phyloP scores from a whole-genome alignment of 2,113 vertebrate species.

The Chloropsis cyanopogon region DNA sequence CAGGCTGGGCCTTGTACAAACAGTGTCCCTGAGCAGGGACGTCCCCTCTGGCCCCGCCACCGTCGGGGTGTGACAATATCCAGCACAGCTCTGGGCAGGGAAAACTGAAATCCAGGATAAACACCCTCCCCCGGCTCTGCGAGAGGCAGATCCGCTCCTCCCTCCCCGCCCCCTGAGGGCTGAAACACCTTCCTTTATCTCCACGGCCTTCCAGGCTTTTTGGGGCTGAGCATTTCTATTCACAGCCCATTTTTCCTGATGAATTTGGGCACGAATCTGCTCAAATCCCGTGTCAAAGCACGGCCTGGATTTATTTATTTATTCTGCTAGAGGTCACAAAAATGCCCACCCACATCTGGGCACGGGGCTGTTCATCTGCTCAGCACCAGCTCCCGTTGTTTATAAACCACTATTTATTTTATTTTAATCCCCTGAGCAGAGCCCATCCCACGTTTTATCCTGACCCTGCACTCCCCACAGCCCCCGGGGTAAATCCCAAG shows the following conservation, averaged over 20 bases:
- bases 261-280: not conserved
- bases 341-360: not conserved
- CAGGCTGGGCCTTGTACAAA: not conserved
- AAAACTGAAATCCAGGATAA: not conserved
- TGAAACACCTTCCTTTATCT: not conserved
- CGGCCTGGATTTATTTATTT: not conserved
- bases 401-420: not conserved
- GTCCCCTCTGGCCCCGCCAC: not conserved
- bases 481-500: not conserved
- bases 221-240: not conserved
- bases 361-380: not conserved
- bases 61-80: rapidly evolving
- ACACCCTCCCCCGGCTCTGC: rapidly evolving
- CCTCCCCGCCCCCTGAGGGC: not conserved
- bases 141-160: not conserved
- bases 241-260: not conserved
- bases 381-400: not conserved
- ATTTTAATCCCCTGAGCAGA: not conserved
- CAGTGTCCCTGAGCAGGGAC: not conserved
- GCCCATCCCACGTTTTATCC: not conserved
- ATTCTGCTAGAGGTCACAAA: not conserved
- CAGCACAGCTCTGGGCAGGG: not conserved
- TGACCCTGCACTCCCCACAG: not conserved
- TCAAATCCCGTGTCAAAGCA: not conserved
- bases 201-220: not conserved